Evolutionary conservation across 2,888 invertebrate species (phyloP).

Genomic region (Trachelus tabidus): DNA sequence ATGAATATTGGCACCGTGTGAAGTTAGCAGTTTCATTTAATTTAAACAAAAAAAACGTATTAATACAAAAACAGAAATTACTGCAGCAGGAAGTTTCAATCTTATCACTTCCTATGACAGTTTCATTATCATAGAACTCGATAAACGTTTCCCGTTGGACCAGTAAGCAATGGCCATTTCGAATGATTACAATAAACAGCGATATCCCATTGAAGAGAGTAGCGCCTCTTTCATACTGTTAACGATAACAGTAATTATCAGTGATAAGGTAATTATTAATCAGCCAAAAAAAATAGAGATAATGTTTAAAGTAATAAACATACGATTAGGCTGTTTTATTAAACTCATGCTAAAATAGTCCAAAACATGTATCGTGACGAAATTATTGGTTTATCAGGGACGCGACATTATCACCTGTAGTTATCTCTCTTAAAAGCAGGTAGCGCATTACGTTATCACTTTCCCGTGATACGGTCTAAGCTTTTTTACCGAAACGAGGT

Average conservation of each 20-base stretch:
- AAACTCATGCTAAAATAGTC: neutral
- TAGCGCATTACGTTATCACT: neutral
- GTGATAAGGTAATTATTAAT: neutral
- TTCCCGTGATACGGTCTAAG: neutral
- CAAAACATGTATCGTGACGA: neutral
- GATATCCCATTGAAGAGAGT: neutral
- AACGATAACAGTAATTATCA: neutral
- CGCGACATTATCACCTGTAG: neutral
- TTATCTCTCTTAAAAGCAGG: neutral
- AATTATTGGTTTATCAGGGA: neutral
- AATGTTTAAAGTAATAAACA: too few relatives aligned
- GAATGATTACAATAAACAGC: neutral
- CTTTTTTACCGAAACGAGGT: neutral
- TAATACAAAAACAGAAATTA: neutral
- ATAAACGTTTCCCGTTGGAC: neutral
- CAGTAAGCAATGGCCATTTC: neutral
- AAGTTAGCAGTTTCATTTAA: neutral
- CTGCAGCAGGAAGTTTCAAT: conserved; percentile 48
- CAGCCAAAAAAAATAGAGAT: neutral
- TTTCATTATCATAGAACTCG: neutral
- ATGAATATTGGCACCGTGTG: neutral
- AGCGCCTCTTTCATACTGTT: neutral
- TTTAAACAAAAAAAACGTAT: neutral
- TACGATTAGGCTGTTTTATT: too few relatives aligned
- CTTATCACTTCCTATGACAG: conserved; percentile 35